A percentile compares a stretch with the other conserved stretches of the same genome.
Conservation (phyloP, 2,113 vertebrate genomes). For the Notiomystis cincta region DNA sequence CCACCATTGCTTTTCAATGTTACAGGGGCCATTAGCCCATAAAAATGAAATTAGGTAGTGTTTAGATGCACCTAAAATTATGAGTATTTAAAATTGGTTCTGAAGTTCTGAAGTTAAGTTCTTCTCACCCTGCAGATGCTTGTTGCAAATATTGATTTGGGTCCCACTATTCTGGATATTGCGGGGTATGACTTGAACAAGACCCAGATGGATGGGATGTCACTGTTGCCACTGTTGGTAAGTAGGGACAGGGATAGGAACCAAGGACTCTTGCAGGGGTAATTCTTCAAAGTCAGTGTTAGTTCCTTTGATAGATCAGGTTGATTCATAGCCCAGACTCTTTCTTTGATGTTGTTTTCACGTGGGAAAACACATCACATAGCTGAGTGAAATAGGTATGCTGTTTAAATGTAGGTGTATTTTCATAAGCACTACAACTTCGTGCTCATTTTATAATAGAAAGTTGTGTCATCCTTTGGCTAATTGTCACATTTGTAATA, state of each 20-base stretch:
- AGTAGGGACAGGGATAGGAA: constrained; percentile 9
- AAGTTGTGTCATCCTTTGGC: not conserved
- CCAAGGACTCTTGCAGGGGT: not conserved
- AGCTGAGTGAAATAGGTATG: not conserved
- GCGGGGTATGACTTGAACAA: constrained; percentile 85
- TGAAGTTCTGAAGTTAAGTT: not conserved
- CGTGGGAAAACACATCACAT: not conserved
- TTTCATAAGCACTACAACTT: not conserved
- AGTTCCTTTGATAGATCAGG: not conserved
- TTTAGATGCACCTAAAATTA: not conserved
- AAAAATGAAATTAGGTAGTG: not conserved
- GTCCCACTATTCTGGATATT: constrained; percentile 94
- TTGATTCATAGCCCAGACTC: not conserved
- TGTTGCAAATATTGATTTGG: constrained; percentile 93
- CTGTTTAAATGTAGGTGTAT: not conserved
- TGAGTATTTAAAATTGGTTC: not conserved
- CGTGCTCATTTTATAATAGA: not conserved
- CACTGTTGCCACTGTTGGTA: constrained; percentile 88
- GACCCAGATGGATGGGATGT: constrained; percentile 95
- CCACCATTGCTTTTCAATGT: not conserved
- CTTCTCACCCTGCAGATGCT: constrained; percentile 75
- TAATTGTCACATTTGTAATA: not conserved
- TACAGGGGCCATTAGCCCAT: not conserved
- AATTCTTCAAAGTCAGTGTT: not conserved
- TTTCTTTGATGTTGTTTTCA: not conserved